phyloP scores from a whole-genome alignment of 2,888 invertebrate genomes.

The Cheiracanthium punctorium region DNA sequence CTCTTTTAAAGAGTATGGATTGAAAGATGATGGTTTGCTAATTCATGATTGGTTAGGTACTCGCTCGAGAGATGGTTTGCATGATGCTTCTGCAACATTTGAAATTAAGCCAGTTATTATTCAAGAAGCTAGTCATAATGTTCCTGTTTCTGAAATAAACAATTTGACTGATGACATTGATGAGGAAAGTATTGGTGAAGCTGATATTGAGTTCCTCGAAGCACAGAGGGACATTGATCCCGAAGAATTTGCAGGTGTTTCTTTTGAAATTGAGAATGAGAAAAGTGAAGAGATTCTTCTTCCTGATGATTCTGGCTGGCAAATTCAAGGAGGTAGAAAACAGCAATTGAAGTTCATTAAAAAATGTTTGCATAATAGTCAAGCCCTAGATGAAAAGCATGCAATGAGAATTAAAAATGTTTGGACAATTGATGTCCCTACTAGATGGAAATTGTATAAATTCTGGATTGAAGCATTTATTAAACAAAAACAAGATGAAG shows the following conservation, averaged over 20 bases:
- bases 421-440: conserved; percentile 3
- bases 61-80: neutral
- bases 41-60: conserved; percentile 44
- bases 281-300: neutral
- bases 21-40: conserved; percentile 37
- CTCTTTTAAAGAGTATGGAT: neutral
- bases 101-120: no score
- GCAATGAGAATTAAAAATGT: neutral
- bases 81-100: neutral
- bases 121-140: neutral
- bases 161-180: neutral
- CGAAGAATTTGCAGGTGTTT: conserved; percentile 6
- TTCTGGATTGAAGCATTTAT: conserved; percentile 19
- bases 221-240: conserved; percentile 1
- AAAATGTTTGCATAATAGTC: neutral
- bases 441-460: conserved; percentile 35
- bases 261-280: neutral
- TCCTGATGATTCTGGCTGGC: neutral
- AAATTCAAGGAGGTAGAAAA: neutral
- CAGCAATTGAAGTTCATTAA: neutral
- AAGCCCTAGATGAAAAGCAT: neutral
- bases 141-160: neutral
- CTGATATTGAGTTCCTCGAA: conserved; percentile 31
- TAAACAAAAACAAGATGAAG: neutral
- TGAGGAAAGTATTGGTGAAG: neutral